Base-by-base conservation (phyloP, 2,888 invertebrate species). In the Tetanocera ferruginea region DNA sequence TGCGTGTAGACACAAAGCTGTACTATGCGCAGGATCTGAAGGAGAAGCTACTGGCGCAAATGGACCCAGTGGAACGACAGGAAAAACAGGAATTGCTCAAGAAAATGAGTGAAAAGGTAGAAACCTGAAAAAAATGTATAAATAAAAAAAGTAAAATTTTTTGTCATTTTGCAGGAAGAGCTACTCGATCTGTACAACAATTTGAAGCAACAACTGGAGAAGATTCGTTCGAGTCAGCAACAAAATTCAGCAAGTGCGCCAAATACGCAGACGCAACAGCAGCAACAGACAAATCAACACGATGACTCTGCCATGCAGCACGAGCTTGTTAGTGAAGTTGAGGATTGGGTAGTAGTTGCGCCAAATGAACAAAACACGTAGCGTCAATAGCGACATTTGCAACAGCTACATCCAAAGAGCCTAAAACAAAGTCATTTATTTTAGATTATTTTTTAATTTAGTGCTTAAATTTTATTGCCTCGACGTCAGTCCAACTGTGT, bases 1-100 rank as follows among this genome's bases (percentile, higher is more conserved):
- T 97, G 78, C 95, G 94, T 90, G 95, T 96, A 83, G 96, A 96
- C 90, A 96, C 96, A 52, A 96, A 97, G 90, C 91, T 97, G 80
- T 95, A 95, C 52, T 93, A 95, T 85, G 91, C 96, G 78, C 93
- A 94, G 80, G 94, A 95, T 86, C 93, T 95, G 84, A 95, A 94
- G 90, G 93, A 94, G 82, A 94, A 95, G 86, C 90, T 96, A 80
- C 92, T 95, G 82, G 93, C 86, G 64, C 84, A 86, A 79, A 87
- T 90, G 86, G 87, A 88, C 82, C 86, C 87, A 2, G 81, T 80
- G 28, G 87, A 90, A 78, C 84, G 88, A 49, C 84, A 88, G 64
- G 84, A 87, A 72, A 89, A 90, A 76, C 84, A 87, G 76, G 88
- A 87, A 34, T 78, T 89, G 6, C 81, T 89, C 57, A 85, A 87